phyloP scores from a whole-genome alignment of 2,888 invertebrate species.

The Ochropacha duplaris region DNA sequence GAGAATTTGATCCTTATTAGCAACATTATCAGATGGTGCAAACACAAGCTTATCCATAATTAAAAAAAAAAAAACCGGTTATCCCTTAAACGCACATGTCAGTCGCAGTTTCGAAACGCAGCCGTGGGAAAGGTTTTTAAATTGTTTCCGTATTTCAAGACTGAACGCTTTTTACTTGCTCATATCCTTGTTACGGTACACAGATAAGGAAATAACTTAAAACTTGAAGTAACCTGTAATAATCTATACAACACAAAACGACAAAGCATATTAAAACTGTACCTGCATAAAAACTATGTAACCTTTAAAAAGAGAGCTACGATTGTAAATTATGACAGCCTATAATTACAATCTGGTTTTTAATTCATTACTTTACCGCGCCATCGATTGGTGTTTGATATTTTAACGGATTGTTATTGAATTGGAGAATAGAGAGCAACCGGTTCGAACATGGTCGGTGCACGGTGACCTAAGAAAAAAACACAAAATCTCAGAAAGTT shows the following conservation, averaged over 20 bases:
- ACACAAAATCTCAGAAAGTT: too few relatives aligned
- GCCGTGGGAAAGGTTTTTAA: neutral
- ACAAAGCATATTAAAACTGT: too few relatives aligned
- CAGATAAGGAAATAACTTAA: neutral
- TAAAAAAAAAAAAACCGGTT: too few relatives aligned
- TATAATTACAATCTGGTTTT: neutral
- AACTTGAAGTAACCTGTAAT: neutral
- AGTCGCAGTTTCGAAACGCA: too few relatives aligned
- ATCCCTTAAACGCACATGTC: neutral
- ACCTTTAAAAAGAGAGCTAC: too few relatives aligned
- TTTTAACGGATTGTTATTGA: neutral
- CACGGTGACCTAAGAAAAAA: too few relatives aligned
- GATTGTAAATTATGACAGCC: neutral
- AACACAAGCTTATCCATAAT: too few relatives aligned
- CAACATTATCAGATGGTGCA: too few relatives aligned
- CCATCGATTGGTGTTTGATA: neutral
- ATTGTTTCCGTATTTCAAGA: neutral
- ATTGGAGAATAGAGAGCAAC: neutral
- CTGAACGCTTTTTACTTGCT: neutral
- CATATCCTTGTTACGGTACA: neutral
- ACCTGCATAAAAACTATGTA: too few relatives aligned
- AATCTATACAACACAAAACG: neutral
- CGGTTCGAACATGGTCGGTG: neutral
- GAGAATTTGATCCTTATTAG: too few relatives aligned
- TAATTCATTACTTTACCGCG: neutral